Evolutionary conservation across 2,888 invertebrate genomes (phyloP).

Genomic region (Heterodera filipjevi): DNA sequence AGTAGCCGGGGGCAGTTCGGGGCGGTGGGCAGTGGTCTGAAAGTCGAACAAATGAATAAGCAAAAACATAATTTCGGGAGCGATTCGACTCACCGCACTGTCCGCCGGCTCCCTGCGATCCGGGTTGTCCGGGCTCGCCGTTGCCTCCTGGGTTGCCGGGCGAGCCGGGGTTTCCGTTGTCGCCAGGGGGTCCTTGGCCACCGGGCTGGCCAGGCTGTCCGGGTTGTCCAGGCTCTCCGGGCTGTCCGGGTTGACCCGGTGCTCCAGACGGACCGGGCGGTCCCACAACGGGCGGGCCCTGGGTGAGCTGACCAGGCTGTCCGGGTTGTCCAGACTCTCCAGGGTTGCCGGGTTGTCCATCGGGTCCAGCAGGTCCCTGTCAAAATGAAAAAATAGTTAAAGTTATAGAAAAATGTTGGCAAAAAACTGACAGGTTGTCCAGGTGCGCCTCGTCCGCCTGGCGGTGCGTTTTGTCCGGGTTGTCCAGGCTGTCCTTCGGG

Average conservation of each 20-base stretch:
- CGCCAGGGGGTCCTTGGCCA: slow-evolving; percentile 14
- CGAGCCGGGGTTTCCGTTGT: slow-evolving; percentile 11
- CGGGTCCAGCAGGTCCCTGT: slow-evolving; percentile 33
- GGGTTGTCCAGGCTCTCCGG: slow-evolving; percentile 11
- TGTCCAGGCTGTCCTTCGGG: slow-evolving; percentile 38
- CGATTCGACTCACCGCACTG: background rate
- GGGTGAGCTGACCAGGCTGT: slow-evolving; percentile 39
- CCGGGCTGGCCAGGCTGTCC: slow-evolving; percentile 12
- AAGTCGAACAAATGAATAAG: background rate
- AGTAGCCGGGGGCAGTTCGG: background rate
- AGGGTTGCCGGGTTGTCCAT: slow-evolving; percentile 42
- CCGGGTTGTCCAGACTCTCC: slow-evolving; percentile 43
- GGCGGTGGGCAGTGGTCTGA: background rate
- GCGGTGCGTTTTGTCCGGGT: slow-evolving; percentile 34
- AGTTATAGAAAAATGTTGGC: too few species aligned
- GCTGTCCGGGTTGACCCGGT: slow-evolving; percentile 12
- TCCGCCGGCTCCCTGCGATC: slow-evolving; percentile 24
- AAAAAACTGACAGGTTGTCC: slow-evolving; percentile 6
- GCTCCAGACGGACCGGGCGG: slow-evolving; percentile 21
- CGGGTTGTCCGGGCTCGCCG: slow-evolving; percentile 26
- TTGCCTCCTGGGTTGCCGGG: slow-evolving; percentile 22
- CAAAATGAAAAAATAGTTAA: too few species aligned
- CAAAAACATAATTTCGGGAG: background rate
- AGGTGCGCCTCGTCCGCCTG: slow-evolving; percentile 38
- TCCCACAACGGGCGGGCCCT: slow-evolving; percentile 20